Evolutionary conservation across 2,113 vertebrate species (phyloP).

Genomic region (pig (Sus scrofa)): DNA sequence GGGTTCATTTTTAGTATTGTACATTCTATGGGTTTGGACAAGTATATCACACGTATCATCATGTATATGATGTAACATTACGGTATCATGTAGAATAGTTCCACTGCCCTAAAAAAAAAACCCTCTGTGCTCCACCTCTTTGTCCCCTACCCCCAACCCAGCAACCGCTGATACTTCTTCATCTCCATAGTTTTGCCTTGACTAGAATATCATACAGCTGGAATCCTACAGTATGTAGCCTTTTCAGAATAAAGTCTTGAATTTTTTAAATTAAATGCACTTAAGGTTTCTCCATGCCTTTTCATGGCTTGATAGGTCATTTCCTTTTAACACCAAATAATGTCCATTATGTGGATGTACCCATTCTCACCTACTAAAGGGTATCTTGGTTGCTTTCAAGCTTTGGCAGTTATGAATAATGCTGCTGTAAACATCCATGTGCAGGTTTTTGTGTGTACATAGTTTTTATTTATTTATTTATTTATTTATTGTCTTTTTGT

Average conservation of each 20-base stretch:
- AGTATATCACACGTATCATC: neutral
- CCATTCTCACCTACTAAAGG: neutral
- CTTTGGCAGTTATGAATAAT: neutral
- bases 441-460: neutral
- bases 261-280: neutral
- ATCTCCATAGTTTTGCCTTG: neutral
- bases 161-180: neutral
- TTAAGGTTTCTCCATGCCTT: neutral
- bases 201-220: neutral
- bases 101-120: neutral
- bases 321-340: neutral
- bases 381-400: neutral
- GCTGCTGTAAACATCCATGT: neutral
- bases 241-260: neutral
- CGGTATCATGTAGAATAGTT: neutral
- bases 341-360: neutral
- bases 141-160: neutral
- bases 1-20: neutral
- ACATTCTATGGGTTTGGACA: neutral
- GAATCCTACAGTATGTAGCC: neutral
- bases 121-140: neutral
- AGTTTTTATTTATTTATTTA: neutral
- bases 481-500: too few relatives aligned
- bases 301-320: neutral
- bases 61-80: too few relatives aligned